Evolutionary conservation across 2,113 vertebrate genomes (phyloP).

Genomic region (Nothocercus julius): DNA sequence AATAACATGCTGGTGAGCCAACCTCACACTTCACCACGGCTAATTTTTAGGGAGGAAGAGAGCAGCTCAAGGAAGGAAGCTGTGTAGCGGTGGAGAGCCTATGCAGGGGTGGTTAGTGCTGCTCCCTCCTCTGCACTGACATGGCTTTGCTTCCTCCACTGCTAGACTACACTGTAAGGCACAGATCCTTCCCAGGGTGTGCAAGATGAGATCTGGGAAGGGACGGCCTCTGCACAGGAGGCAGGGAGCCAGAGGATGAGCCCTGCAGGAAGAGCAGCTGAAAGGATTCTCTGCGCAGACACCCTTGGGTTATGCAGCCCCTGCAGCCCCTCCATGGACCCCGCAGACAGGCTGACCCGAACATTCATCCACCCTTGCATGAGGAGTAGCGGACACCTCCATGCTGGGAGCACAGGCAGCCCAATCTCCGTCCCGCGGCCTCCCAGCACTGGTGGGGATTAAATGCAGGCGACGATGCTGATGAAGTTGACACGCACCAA

Average conservation of each 20-base stretch:
- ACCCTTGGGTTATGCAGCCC: background rate
- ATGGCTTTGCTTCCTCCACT: background rate
- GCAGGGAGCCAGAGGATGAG: background rate
- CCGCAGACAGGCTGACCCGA: background rate
- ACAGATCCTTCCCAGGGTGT: too few relatives aligned
- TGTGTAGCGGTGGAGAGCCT: too few relatives aligned
- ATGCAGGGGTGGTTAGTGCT: too few relatives aligned
- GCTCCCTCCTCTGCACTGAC: background rate
- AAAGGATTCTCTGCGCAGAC: background rate
- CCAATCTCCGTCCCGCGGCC: background rate
- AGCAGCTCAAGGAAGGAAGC: too few relatives aligned
- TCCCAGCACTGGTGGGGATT: background rate
- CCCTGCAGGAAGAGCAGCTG: background rate
- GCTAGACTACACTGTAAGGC: background rate
- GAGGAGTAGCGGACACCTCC: too few relatives aligned
- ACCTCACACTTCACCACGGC: background rate
- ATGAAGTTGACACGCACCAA: background rate
- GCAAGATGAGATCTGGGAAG: background rate
- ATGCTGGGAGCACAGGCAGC: too few relatives aligned
- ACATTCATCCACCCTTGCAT: background rate
- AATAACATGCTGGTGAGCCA: background rate
- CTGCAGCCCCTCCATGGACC: too few relatives aligned
- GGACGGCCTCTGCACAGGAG: too few relatives aligned
- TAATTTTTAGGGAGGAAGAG: background rate
- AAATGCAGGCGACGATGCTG: background rate